Evolutionary conservation across 2,113 vertebrate genomes (phyloP).

Genomic region (Proteles cristata): DNA sequence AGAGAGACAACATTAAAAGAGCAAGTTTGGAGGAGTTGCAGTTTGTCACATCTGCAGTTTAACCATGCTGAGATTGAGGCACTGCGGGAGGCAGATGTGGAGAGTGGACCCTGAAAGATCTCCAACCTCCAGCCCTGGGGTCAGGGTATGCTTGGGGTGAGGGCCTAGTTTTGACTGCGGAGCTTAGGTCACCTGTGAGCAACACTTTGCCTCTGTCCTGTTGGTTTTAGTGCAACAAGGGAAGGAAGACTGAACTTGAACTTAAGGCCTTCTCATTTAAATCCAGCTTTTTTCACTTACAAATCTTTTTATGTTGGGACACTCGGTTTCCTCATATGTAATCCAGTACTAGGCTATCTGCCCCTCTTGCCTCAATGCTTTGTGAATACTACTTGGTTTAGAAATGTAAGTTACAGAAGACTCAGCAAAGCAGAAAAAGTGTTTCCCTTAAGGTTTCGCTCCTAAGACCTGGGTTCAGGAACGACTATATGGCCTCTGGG

Average conservation of each 20-base stretch:
- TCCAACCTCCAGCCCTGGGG: neutral
- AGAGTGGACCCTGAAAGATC: neutral
- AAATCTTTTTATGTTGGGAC: neutral
- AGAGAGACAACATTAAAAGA: neutral
- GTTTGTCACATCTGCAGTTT: neutral
- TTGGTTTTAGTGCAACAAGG: neutral
- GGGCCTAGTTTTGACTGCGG: neutral
- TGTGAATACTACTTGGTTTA: neutral
- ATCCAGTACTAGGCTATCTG: neutral
- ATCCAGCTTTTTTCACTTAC: neutral
- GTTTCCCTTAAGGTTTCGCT: neutral
- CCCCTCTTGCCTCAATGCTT: neutral
- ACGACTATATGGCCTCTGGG: neutral
- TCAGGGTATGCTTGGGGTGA: fast-evolving
- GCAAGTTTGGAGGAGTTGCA: neutral
- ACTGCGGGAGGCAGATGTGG: neutral
- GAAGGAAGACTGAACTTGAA: neutral
- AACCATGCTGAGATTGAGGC: neutral
- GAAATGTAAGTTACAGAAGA: neutral
- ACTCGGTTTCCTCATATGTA: neutral
- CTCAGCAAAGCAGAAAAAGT: neutral
- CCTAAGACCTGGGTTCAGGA: neutral
- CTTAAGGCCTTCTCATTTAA: neutral
- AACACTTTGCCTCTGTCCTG: neutral
- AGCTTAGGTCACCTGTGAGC: neutral